Percentiles rank a stretch among this genome's conserved stretches.
phyloP scores from a whole-genome alignment of 2,113 vertebrate genomes.

The Gopherus evgoodei region DNA sequence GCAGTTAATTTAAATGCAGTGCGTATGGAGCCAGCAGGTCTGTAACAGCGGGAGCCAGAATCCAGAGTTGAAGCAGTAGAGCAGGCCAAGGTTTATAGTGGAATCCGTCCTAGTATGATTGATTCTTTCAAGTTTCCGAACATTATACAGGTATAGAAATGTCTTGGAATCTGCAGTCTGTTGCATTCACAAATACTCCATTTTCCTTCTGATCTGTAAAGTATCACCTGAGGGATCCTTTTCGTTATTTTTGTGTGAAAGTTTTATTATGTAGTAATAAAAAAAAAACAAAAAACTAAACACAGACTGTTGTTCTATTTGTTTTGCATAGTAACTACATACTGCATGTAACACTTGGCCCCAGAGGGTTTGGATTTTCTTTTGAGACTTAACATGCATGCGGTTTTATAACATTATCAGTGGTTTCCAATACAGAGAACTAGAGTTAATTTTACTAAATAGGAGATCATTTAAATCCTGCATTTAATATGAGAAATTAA shows the following conservation, averaged over 20 bases:
- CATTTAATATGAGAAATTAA: background rate
- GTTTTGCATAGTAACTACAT: background rate
- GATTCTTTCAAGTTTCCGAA: background rate
- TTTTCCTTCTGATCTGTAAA: slow-evolving; percentile 29
- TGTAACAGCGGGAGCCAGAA: background rate
- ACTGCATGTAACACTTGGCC: fast-evolving
- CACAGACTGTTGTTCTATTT: background rate
- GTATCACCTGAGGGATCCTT: slow-evolving; percentile 29
- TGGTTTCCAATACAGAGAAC: fast-evolving
- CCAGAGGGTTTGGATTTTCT: fast-evolving
- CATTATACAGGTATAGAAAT: background rate
- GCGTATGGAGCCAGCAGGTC: background rate
- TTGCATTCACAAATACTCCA: background rate
- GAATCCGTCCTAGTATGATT: background rate
- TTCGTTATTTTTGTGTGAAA: slow-evolving; percentile 57
- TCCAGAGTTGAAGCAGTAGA: background rate
- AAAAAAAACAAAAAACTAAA: slow-evolving; percentile 13
- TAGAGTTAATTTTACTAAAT: background rate
- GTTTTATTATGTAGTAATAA: slow-evolving; percentile 42
- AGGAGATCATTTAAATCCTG: fast-evolving
- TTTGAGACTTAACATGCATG: fast-evolving
- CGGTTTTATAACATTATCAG: fast-evolving
- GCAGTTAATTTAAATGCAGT: background rate
- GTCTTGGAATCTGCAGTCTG: slow-evolving; percentile 17
- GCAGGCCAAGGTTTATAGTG: background rate